Base-by-base conservation (phyloP, 2,113 vertebrate genomes). In the Danionella cerebrum region DNA sequence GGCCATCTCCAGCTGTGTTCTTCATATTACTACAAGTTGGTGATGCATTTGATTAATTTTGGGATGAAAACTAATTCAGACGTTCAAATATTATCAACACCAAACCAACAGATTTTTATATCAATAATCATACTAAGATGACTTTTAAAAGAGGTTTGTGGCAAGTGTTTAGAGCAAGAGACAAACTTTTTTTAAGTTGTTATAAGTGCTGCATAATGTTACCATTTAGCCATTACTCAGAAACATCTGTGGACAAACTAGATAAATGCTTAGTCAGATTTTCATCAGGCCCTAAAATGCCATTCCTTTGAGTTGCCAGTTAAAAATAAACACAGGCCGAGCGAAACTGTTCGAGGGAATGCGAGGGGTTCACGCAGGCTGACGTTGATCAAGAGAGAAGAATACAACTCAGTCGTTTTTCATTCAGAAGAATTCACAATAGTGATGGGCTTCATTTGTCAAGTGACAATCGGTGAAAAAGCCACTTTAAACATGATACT, bases 391-490 rank as follows among this genome's bases (percentile, higher is more conserved):
- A 45, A 27, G 22, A 36, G 31, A 35, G 52, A 58, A 19, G 16
- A 66, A 65, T 66, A 41, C 16, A 39, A 25, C 54, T 55, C 41
- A 6, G 67, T 57, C 67, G 59, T 73, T 67, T 33, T 50, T 75
- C 76, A 73, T 68, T 16, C 18, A 21, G 31, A 69, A 16, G 63
- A 65, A 65, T 36, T 57, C 45, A 62, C 67, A 44, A 24, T 64
- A 55, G 54, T 59, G 52, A 76, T 60, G 42, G 63, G 19, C 53
- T 68, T 73, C 70, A 76, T 78, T 73, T 71, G 67, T 76, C 76
- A 78, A 68, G 67, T 71, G 67, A 78, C 73, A 69, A 65, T 70
- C 53, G 57, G 54, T 78, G 59, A 68, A 73, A 73, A 75, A 53
- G 53, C 18, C 67, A 71, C 73, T 76, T 78, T 66, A 68, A 78